Conservation (phyloP, 2,113 vertebrate species). For the zebrafish (Danio rerio) region DNA sequence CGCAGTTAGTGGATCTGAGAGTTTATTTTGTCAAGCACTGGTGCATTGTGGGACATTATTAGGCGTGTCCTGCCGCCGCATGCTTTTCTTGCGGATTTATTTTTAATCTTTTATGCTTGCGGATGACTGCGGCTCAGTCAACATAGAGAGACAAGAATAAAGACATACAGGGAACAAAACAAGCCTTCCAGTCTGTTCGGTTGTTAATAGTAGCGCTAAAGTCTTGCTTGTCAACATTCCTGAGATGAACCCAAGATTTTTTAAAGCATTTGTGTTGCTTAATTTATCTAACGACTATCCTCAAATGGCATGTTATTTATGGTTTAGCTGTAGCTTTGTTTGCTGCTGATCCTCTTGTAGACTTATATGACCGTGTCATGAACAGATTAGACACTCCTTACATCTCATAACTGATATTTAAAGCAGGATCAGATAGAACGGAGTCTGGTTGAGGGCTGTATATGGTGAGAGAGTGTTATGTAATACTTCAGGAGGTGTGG, state of each 20-base stretch:
- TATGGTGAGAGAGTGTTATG: background rate
- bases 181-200: background rate
- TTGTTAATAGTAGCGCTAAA: background rate
- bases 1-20: background rate
- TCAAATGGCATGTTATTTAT: background rate
- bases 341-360: background rate
- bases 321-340: background rate
- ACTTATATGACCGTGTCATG: background rate
- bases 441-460: background rate
- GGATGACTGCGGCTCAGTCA: conserved; percentile 6
- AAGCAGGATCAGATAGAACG: background rate
- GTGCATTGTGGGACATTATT: conserved; percentile 29
- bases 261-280: conserved; percentile 31
- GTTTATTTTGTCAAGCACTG: background rate
- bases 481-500: background rate
- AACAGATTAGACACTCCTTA: background rate
- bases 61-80: background rate
- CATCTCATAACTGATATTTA: background rate
- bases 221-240: background rate
- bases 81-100: background rate
- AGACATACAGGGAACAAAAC: background rate
- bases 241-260: background rate
- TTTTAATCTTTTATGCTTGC: conserved; percentile 11
- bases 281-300: conserved; percentile 9
- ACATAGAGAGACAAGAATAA: background rate